phyloP scores from a whole-genome alignment of 2,888 invertebrate species.

The Rhyacophila evoluta region DNA sequence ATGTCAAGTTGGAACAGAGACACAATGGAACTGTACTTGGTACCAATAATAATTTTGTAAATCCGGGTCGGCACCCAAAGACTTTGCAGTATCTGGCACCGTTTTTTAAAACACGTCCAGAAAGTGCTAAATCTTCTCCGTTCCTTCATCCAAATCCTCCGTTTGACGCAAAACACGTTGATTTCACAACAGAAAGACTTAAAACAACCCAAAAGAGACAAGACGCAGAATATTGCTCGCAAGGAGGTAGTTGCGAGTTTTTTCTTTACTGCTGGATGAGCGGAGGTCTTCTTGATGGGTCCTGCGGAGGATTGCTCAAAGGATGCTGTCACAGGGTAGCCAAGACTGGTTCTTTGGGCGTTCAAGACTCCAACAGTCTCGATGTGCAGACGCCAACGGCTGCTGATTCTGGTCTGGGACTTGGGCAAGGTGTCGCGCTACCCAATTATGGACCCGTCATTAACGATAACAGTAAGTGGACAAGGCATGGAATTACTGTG shows the following conservation, averaged over 20 bases:
- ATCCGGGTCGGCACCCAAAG: conserved; percentile 38
- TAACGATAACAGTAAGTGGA: conserved; percentile 83
- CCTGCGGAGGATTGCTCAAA: conserved; percentile 84
- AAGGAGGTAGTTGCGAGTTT: conserved; percentile 89
- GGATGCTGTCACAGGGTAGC: conserved; percentile 88
- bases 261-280: conserved; percentile 93
- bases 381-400: conserved; percentile 74
- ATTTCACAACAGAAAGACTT: conserved; percentile 44
- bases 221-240: conserved; percentile 73
- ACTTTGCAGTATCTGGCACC: conserved; percentile 52
- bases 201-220: conserved; percentile 57
- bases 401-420: conserved; percentile 70
- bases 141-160: conserved; percentile 40
- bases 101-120: conserved; percentile 30
- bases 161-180: conserved; percentile 26
- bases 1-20: not conserved
- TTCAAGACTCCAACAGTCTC: conserved; percentile 74
- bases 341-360: conserved; percentile 75
- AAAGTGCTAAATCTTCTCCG: conserved; percentile 21
- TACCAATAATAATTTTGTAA: not conserved
- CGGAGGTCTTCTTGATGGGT: conserved; percentile 86
- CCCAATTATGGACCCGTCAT: conserved; percentile 77
- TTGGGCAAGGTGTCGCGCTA: conserved; percentile 54
- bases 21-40: not conserved
- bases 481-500: conserved; percentile 20